phyloP scores from a whole-genome alignment of 1,140 invertebrate genomes.

The Drosophila rufa region DNA sequence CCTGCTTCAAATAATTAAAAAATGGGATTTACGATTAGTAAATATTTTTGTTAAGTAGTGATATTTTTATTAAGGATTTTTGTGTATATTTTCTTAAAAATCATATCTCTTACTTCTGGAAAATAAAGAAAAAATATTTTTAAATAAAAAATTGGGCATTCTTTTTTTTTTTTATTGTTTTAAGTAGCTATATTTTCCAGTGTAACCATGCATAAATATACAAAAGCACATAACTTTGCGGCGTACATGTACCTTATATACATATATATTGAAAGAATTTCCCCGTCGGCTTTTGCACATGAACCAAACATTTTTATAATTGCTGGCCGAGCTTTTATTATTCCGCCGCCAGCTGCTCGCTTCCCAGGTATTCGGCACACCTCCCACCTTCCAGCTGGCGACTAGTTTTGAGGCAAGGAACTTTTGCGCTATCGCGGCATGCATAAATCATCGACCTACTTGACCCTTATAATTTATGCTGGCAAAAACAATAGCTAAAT shows the following conservation, averaged over 20 bases:
- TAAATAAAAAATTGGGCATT: too few relatives aligned
- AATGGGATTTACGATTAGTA: too few relatives aligned
- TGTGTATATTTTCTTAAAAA: too few relatives aligned
- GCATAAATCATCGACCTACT: constrained; percentile 63
- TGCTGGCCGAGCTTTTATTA: constrained; percentile 48
- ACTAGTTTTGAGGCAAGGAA: constrained; percentile 27
- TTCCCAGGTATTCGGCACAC: constrained; percentile 9
- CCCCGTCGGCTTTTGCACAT: constrained; percentile 15
- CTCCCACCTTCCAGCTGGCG: not conserved
- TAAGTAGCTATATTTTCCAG: not conserved
- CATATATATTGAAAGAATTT: constrained; percentile 32
- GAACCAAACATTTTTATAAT: constrained; percentile 65
- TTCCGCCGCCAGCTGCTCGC: constrained; percentile 43
- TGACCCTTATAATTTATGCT: constrained; percentile 58
- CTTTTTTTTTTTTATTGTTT: too few relatives aligned
- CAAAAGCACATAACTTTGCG: not conserved
- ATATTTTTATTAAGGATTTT: too few relatives aligned
- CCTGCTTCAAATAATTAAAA: too few relatives aligned
- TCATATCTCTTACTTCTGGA: too few relatives aligned
- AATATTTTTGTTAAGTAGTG: too few relatives aligned
- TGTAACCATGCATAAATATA: constrained; percentile 17
- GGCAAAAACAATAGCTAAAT: constrained; percentile 58
- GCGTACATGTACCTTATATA: constrained; percentile 6
- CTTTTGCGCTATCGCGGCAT: constrained; percentile 38
- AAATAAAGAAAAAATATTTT: too few relatives aligned